These are phyloP conservation scores for Irena cyanogastra DNA, from an alignment of 2,113 vertebrate species.

Conservation along the genomic window DNA sequence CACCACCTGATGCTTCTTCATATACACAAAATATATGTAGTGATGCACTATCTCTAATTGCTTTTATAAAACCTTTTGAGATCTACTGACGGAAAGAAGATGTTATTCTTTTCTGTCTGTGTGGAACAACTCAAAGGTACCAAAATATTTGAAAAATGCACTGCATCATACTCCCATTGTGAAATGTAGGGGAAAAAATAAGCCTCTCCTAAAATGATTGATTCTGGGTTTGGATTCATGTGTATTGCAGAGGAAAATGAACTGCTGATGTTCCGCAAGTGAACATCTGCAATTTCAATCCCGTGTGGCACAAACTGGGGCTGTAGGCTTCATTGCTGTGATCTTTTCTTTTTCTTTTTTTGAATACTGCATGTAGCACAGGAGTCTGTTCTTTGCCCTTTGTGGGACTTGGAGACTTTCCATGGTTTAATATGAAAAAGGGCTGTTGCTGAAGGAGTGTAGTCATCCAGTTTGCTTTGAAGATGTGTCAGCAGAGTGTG, in stretches of 20 bases:
- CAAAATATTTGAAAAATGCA: not conserved
- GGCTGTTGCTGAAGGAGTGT: not conserved
- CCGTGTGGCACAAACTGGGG: not conserved
- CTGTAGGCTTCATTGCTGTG: not conserved
- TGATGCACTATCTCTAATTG: not conserved
- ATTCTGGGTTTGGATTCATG: not conserved
- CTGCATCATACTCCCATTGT: not conserved
- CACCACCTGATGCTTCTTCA: not conserved
- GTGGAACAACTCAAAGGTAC: not conserved
- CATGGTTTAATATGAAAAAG: constrained; percentile 60
- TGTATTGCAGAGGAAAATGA: not conserved
- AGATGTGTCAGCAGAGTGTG: constrained; percentile 9
- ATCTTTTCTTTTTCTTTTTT: constrained; percentile 5
- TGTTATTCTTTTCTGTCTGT: not conserved
- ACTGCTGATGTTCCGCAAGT: constrained; percentile 1
- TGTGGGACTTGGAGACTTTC: constrained; percentile 53
- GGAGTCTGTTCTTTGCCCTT: constrained; percentile 9
- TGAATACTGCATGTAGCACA: not conserved
- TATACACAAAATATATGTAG: not conserved
- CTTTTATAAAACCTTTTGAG: not conserved
- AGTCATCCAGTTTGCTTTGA: constrained; percentile 43
- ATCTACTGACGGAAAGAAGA: not conserved
- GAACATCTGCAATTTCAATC: constrained; percentile 45
- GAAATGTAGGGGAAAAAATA: not conserved
- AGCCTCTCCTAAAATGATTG: not conserved